Base-by-base conservation (phyloP, 2,888 invertebrate species). In the Drosophila anomalata region DNA sequence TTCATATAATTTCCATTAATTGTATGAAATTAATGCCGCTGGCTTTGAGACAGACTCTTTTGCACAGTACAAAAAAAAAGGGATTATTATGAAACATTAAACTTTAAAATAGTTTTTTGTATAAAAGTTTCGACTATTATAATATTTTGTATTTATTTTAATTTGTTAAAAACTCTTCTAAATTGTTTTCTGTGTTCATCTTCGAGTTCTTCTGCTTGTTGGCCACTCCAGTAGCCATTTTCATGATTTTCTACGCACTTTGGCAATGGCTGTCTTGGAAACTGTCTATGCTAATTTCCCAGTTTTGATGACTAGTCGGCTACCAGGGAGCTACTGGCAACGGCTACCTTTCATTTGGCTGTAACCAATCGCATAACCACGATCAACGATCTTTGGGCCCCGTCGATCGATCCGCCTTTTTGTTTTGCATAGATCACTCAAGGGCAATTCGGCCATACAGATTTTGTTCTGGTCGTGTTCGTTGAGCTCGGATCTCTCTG, bases 1-100 rank as follows among this genome's bases (percentile, higher is more conserved):
- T 85, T 82, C 75, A 78, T 75, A 68, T 85, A 87, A 87, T 87
- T 87, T 83, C 50, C 70, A 76, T 87, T 87, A 87, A 89, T 87
- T 87, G 80, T 82, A 87, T 81, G 72, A 87, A 85, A 87, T 88
- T 79, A 83, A 77, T 81, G 83, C 86, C 72, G 73, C 57, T 67
- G 79, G 73, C 65, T 41, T 61, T 73, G 44, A 39, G 53, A 20
- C 68, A 14, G 8, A 42, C 31, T 22, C 39, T 36, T 8, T 3
- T 22, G 22, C 66, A 66, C 56, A 2, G 39, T 0, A 24, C 0
- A 44, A 44, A 44, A 44, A 41, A 41, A 14, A 14, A 8, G 14
- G 17, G 6, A 41, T 41, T 41, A 41, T 29, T 9, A 9, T 9
- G 0, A 29, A 29, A 41, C 7, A 41, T 2, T 1, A 17, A 14